phyloP scores from a whole-genome alignment of 2,888 invertebrate genomes.

The Plusia festucae region DNA sequence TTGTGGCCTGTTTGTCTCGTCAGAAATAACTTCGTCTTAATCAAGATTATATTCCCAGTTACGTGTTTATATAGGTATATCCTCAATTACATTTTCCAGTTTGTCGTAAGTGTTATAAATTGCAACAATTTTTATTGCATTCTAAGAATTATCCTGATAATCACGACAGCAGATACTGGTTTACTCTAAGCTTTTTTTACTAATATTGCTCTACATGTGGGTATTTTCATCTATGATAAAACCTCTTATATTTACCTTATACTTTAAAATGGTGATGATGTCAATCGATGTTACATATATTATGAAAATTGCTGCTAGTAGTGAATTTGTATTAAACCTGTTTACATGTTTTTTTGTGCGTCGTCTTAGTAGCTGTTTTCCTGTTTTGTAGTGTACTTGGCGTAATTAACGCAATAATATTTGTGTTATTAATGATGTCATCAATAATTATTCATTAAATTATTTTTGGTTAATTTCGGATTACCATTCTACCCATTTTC shows the following conservation, averaged over 20 bases:
- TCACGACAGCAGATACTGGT: background rate
- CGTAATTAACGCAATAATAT: background rate
- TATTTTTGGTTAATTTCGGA: background rate
- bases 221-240: too few relatives aligned
- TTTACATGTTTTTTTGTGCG: background rate
- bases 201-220: too few relatives aligned
- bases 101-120: background rate
- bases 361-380: background rate
- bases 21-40: conserved; percentile 1
- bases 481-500: background rate
- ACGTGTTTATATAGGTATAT: background rate
- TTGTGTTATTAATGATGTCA: background rate
- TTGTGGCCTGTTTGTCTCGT: background rate
- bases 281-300: background rate
- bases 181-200: too few relatives aligned
- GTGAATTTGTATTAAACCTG: background rate
- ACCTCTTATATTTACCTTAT: background rate
- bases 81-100: conserved; percentile 1
- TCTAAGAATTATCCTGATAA: background rate
- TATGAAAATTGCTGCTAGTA: background rate
- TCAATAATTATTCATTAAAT: background rate
- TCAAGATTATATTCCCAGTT: background rate
- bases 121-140: background rate
- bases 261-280: background rate
- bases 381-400: background rate